Evolutionary conservation across 2,888 invertebrate species (phyloP), one percentile per base, ranked within the genome.

Genomic region (Dione juno): DNA sequence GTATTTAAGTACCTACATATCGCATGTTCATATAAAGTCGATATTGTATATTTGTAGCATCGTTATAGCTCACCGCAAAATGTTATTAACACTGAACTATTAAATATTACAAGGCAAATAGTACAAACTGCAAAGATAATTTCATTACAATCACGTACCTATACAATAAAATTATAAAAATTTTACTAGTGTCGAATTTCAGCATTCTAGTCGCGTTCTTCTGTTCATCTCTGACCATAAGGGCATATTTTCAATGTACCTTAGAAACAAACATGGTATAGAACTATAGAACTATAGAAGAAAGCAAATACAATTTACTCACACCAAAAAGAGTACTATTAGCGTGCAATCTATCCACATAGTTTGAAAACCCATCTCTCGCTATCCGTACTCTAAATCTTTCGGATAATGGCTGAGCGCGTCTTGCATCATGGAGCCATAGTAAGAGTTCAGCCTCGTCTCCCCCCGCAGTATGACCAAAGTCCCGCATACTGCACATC

Each of bases 371-470:
- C 14, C 98, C 98, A 81, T 98, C 97, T 87, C 97, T 97, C 76
- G 97, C 97, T 87, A 98, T 97, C 85, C 95, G 95, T 79, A 98
- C 97, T 82, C 98, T 94, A 92, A 98, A 98, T 75, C 98, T 94
- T 88, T 98, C 98, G 69, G 98, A 97, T 73, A 98, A 93, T 76
- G 97, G 97, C 79, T 96, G 96, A 79, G 94, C 95, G 80, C 96
- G 95, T 78, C 95, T 94, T 21, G 96, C 95, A 85, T 98, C 98
- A 86, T 97, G 98, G 0, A 98, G 91, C 81, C 97, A 97, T 80
- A 98, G 96, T 79, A 97, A 96, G 16, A 98, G 95, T 88, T 98
- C 98, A 0, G 97, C 96, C 83, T 98, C 98, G 86, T 98, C 98
- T 0, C 97, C 98, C 0, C 97, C 96, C 1, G 98, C 96, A 65